Base-by-base conservation (phyloP, 2,888 invertebrate genomes). In the Chironomus riparius region DNA sequence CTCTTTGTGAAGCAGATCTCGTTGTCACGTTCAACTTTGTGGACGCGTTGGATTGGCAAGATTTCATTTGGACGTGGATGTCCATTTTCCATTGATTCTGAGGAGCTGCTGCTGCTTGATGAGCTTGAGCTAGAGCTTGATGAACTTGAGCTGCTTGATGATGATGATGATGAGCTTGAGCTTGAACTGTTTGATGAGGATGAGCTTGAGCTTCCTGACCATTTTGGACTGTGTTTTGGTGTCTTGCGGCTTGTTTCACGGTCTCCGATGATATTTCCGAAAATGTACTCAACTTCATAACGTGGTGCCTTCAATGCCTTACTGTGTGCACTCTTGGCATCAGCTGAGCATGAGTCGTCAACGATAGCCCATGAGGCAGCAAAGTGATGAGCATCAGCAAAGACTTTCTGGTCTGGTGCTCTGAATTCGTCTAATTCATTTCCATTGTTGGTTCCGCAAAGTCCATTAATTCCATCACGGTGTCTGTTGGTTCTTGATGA, bases 381-480 rank as follows among this genome's bases (percentile, higher is more conserved):
- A 81, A 88, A 91, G 76, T 86, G 82, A 56, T 86, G 82, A 0
- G 87, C 82, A 22, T 86, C 83, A 78, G 86, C 85, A 2, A 89
- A 82, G 38, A 88, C 79, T 79, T 87, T 85, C 76, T 88, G 87
- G 76, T 84, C 80, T 0, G 91, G 90, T 2, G 87, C 86, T 13
- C 84, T 81, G 80, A 88, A 88, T 79, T 91, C 91, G 77, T 88
- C 86, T 68, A 83, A 81, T n/a, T 83, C 79, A 62, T 90, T 87
- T 12, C 87, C 87, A 78, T 86, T 87, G 85, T 86, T 88, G 78
- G 86, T 86, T 10, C 91, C 92, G 80, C 91, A 91, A 61, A 92
- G 85, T 77, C 92, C 92, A 77, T 87, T 85, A 38, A 88, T 83
- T 69, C 86, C 83, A 78, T 86, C 86, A 48, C 88, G 86, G 82